phyloP scores from a whole-genome alignment of 2,888 invertebrate species.

The Bugulina stolonifera region DNA sequence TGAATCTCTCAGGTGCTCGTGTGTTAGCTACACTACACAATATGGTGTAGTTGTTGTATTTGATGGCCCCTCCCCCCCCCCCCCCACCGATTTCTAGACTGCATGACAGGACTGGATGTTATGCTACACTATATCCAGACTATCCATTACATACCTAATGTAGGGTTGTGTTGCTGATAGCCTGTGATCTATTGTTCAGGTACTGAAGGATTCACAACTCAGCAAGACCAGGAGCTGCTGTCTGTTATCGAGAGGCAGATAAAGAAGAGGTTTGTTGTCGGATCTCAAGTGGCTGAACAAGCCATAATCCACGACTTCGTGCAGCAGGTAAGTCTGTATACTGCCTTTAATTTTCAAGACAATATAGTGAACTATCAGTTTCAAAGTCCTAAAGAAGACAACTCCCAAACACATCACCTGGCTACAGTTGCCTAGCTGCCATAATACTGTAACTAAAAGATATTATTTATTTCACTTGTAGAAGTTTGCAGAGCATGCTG shows the following conservation, averaged over 20 bases:
- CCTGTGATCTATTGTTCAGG: conserved; percentile 57
- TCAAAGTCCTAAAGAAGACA: too few relatives aligned
- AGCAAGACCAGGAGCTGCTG: conserved; percentile 86
- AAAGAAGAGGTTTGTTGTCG: conserved; percentile 78
- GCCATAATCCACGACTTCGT: conserved; percentile 79
- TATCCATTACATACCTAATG: too few relatives aligned
- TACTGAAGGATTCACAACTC: conserved; percentile 94
- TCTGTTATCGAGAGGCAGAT: conserved; percentile 86
- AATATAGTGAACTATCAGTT: too few relatives aligned
- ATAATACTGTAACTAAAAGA: background rate
- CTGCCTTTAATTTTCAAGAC: too few relatives aligned
- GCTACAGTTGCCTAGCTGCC: background rate
- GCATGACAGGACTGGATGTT: background rate
- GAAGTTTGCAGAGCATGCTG: conserved; percentile 60
- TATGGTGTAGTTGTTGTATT: too few relatives aligned
- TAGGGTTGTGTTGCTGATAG: too few relatives aligned
- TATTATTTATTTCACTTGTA: conserved; percentile 32
- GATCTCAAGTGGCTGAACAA: conserved; percentile 92
- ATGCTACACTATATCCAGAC: too few relatives aligned
- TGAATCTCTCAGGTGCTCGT: too few relatives aligned
- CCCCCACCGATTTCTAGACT: background rate
- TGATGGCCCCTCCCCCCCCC: too few relatives aligned
- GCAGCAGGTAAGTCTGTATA: conserved; percentile 52
- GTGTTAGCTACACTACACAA: too few relatives aligned
- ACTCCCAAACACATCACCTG: too few relatives aligned